Base-by-base conservation (phyloP, 2,113 vertebrate species). In the Sander vitreus region DNA sequence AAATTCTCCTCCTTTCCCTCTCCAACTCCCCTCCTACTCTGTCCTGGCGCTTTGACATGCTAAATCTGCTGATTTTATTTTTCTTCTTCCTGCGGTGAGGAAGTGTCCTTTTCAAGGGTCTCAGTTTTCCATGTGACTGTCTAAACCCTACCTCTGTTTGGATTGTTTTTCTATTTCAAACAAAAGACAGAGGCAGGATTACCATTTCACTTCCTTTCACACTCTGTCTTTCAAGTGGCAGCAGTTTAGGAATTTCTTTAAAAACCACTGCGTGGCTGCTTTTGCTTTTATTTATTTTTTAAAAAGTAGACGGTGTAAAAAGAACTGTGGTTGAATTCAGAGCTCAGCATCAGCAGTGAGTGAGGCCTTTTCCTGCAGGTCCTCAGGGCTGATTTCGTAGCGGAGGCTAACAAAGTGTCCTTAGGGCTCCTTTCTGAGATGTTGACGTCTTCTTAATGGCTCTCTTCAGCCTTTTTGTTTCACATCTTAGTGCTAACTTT, bases 21-120 rank as follows among this genome's bases (percentile, higher is more conserved):
- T 66, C 77, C 85, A 48, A 66, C 78, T 73, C 78, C 84, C 63
- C 80, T 63, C 77, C 83, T 39, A 14, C 78, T 85, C 85, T 67
- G 87, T 85, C 85, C 89, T 77, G 78, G 85, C 60, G 82, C 95
- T 95, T 96, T 96, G 94, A 96, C 94, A 95, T 95, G 95, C 93
- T 94, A 96, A 96, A 95, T 95, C 95, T 92, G 89, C 94, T 93
- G 93, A 94, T 95, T 95, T 95, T 95, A 95, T 96, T 95, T 95
- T 94, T 91, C 91, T 94, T 94, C 93, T 92, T 95, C 94, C 95
- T 94, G 95, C 25, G 83, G 94, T 94, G 95, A 95, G 95, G 95
- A 96, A 96, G 95, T 95, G 94, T 93, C 94, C 91, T 90, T 94
- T 96, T 96, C 94, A 95, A 95, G 95, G 86, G 85, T 93, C 94